A percentile compares a stretch with the other conserved stretches of the same genome.
phyloP scores from a whole-genome alignment of 2,888 invertebrate genomes.

The Drosophila paramelanica region DNA sequence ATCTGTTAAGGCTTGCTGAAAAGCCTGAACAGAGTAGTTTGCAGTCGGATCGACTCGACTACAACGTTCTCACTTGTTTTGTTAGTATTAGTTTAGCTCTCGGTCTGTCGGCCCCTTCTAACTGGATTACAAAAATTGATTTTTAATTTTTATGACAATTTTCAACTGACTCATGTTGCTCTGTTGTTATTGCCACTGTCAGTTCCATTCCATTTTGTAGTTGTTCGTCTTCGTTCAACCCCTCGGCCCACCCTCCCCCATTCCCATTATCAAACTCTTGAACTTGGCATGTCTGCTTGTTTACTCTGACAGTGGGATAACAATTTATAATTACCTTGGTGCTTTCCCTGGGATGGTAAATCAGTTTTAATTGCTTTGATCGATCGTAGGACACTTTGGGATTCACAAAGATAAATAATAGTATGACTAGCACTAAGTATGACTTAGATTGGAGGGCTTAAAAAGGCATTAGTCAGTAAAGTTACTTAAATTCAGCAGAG shows the following conservation, averaged over 20 bases:
- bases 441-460: neutral
- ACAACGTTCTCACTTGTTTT: neutral
- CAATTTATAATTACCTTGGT: slow-evolving; percentile 42
- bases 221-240: slow-evolving; percentile 47
- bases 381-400: slow-evolving; percentile 29
- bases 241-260: slow-evolving; percentile 2
- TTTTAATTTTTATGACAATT: slow-evolving; percentile 83
- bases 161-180: slow-evolving; percentile 70
- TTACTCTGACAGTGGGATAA: slow-evolving; percentile 57
- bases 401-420: slow-evolving; percentile 7
- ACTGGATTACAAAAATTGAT: slow-evolving; percentile 84
- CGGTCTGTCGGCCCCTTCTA: slow-evolving; percentile 59
- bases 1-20: no score
- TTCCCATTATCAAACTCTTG: neutral
- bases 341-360: slow-evolving; percentile 18
- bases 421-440: neutral
- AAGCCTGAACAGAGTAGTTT: neutral
- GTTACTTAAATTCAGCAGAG: no score
- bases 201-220: slow-evolving; percentile 47
- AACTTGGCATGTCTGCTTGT: slow-evolving; percentile 63
- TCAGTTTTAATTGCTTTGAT: slow-evolving; percentile 46
- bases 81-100: slow-evolving; percentile 34
- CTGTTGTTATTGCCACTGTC: slow-evolving; percentile 19
- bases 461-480: neutral
- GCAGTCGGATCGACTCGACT: neutral